A percentile compares a stretch with the other conserved stretches of the same genome.
Conservation (phyloP, 2,797 vertebrate species). For the Kryptolebias ocellatus region DNA sequence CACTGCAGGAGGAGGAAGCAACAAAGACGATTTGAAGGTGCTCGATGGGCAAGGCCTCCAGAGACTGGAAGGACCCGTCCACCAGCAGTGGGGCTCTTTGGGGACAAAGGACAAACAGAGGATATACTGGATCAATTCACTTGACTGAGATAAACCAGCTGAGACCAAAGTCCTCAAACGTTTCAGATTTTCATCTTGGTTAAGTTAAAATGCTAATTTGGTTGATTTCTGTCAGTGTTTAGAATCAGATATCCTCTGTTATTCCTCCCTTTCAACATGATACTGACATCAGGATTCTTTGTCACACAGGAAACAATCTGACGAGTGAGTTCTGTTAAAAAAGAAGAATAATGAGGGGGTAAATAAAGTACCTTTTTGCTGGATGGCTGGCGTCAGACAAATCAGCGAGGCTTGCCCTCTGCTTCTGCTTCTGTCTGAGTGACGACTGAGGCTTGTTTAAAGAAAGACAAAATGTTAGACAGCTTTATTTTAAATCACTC, state of each 20-base stretch:
- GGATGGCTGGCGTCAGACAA: constrained; percentile 71
- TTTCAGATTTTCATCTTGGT: constrained; percentile 15
- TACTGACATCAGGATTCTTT: constrained; percentile 20
- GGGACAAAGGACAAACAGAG: constrained; percentile 76
- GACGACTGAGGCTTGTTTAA: constrained; percentile 75
- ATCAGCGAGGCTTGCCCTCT: constrained; percentile 73
- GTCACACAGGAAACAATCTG: constrained; percentile 24
- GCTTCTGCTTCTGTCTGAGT: constrained; percentile 81
- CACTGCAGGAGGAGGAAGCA: constrained; percentile 77
- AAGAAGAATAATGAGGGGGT: neutral
- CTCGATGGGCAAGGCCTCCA: constrained; percentile 77
- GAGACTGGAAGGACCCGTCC: constrained; percentile 76
- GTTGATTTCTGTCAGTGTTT: constrained; percentile 23
- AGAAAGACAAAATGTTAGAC: constrained; percentile 16
- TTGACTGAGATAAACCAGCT: neutral
- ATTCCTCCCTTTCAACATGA: constrained; percentile 49
- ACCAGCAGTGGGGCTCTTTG: constrained; percentile 69
- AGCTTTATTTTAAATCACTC: neutral
- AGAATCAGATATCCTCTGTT: constrained; percentile 72
- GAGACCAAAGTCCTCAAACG: constrained; percentile 21
- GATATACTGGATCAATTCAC: constrained; percentile 52
- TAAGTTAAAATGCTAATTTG: constrained; percentile 13
- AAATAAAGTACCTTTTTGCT: constrained; percentile 79
- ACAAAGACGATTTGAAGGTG: constrained; percentile 82
- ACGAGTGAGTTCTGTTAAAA: constrained; percentile 33